phyloP scores from a whole-genome alignment of 2,113 vertebrate species.

The Corythoichthys intestinalis region DNA sequence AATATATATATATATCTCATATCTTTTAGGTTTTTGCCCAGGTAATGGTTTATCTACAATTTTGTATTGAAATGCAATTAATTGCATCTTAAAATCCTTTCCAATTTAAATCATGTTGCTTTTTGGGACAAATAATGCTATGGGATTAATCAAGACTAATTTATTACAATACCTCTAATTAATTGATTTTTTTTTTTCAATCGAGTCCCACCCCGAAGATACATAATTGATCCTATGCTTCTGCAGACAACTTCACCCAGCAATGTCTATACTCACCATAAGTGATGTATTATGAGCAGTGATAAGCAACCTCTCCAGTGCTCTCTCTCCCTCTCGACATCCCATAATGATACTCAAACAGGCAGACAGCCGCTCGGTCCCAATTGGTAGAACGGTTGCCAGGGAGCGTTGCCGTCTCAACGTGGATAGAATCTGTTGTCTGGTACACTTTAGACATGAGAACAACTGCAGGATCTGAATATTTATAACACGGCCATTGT shows the following conservation, averaged over 20 bases:
- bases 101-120: too few species aligned
- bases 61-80: too few species aligned
- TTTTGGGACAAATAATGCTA: too few species aligned
- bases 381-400: slow-evolving; percentile 75
- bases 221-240: slow-evolving; percentile 42
- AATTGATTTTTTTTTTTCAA: too few species aligned
- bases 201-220: too few species aligned
- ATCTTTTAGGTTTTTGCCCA: too few species aligned
- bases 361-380: slow-evolving; percentile 63
- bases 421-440: slow-evolving; percentile 74
- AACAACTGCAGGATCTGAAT: slow-evolving; percentile 79
- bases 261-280: slow-evolving; percentile 45
- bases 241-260: slow-evolving; percentile 64
- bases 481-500: slow-evolving; percentile 71
- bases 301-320: slow-evolving; percentile 54
- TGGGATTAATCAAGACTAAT: too few species aligned
- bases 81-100: too few species aligned
- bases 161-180: too few species aligned
- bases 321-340: slow-evolving; percentile 51
- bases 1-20: too few species aligned
- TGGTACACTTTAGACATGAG: slow-evolving; percentile 73
- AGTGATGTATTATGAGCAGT: slow-evolving; percentile 66
- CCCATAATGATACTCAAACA: slow-evolving; percentile 72
- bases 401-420: slow-evolving; percentile 70
- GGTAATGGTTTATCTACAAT: too few species aligned